Base-by-base conservation (phyloP, 2,113 vertebrate genomes). In the Clarias gariepinus region DNA sequence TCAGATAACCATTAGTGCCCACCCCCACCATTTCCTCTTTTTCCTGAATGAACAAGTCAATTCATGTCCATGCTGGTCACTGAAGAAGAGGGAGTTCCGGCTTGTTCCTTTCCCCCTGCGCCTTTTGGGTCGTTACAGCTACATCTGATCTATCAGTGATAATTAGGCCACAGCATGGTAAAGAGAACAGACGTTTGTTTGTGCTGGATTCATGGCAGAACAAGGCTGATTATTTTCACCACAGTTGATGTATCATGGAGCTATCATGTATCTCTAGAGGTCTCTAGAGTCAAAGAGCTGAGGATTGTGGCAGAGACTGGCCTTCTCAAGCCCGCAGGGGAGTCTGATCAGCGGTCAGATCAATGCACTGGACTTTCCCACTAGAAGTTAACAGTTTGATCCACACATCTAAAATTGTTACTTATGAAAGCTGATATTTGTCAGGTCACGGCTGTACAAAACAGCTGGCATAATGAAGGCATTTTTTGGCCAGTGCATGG, bases 241-340 rank as follows among this genome's bases (percentile, higher is more conserved):
- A 88, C 8, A 83, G 87, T 88, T 88, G 90, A 91, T 90, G 87
- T 91, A 90, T 93, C 91, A 85, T 68, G 71, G 93, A 91, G 90
- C 89, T n/a, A n/a, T n/a, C n/a, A n/a, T n/a, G n/a, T n/a, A n/a
- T 88, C 90, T 10, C 79, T 83, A 82, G 90, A 91, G 83, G 28
- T 76, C 69, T 86, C 87, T 85, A 88, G 85, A 89, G 85, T 85
- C 85, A 73, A 73, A 88, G 85, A 60, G 85, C 52, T 64, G 63
- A 84, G 85, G 71, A 83, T 80, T 60, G 80, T 79, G 19, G 68
- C 63, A 68, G 80, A 53, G 77, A 81, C 60, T 30, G 88, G 57
- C 63, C 87, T 68, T 11, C 68, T 82, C 78, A 87, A 88, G 68
- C 83, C 88, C 84, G 61, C 66, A 80, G 89, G 57, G 73, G 71